Percentiles rank a stretch among this genome's conserved stretches.
These are phyloP conservation scores for Anguilla pacifica DNA, from an alignment of 2,797 vertebrate genomes.

Conservation along the genomic window DNA sequence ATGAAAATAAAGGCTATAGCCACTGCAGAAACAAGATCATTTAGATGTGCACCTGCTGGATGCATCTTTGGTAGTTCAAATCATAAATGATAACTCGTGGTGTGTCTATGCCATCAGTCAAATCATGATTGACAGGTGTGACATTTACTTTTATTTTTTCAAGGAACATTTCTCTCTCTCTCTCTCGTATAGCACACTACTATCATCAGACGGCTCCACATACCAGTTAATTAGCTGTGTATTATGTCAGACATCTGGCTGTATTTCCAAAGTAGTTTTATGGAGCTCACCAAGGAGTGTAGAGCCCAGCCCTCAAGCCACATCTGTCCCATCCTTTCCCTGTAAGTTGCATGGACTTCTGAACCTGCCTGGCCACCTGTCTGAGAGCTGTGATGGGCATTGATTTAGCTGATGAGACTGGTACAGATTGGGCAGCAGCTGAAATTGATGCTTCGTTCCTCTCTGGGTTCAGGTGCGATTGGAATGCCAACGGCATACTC, in stretches of 20 bases:
- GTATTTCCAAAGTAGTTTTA: neutral
- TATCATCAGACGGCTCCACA: neutral
- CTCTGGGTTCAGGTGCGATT: neutral
- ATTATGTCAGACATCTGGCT: neutral
- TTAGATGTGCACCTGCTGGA: neutral
- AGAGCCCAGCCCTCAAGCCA: neutral
- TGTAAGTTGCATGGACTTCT: neutral
- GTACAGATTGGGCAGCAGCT: neutral
- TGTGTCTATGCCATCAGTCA: slow-evolving; percentile 61
- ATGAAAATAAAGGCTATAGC: neutral
- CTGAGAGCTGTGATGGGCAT: neutral
- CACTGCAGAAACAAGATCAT: neutral
- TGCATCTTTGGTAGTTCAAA: neutral
- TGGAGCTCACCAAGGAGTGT: neutral
- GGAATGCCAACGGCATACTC: neutral
- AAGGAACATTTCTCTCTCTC: slow-evolving; percentile 46
- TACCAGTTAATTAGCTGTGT: neutral
- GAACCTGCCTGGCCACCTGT: neutral
- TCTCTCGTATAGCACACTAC: neutral
- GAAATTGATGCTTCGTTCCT: neutral
- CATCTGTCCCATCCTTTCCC: neutral
- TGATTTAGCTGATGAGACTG: neutral
- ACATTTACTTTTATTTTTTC: slow-evolving; percentile 76
- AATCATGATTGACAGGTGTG: slow-evolving; percentile 74
- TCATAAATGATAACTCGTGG: slow-evolving; percentile 67